phyloP scores from a whole-genome alignment of 1,140 invertebrate species.

The Halotydeus destructor region DNA sequence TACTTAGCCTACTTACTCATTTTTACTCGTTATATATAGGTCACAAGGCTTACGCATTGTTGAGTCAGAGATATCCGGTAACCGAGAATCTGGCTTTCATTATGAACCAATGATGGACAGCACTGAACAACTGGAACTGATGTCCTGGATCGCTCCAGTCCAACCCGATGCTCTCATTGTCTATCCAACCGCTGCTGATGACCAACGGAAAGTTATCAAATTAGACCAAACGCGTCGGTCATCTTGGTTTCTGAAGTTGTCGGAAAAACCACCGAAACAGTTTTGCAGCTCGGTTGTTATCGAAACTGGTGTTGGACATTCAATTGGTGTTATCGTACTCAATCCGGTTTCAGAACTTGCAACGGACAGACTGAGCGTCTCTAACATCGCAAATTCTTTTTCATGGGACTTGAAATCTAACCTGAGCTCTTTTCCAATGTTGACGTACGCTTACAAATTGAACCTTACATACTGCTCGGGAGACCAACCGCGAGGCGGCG shows the following conservation, averaged over 20 bases:
- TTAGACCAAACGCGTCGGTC: conserved; percentile 16
- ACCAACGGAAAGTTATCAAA: neutral
- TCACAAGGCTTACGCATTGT: conserved; percentile 18
- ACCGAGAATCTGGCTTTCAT: conserved; percentile 62
- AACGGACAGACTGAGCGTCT: conserved; percentile 50
- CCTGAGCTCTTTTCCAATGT: conserved; percentile 59
- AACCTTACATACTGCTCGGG: conserved; percentile 63
- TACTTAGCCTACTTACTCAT: no score
- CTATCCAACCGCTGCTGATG: no score
- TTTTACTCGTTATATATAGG: no score
- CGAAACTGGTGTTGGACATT: conserved; percentile 12
- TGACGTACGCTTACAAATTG: conserved; percentile 58
- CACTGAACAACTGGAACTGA: conserved; percentile 64
- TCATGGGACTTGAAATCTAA: conserved; percentile 55
- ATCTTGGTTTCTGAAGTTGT: conserved; percentile 6
- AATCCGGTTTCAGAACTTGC: conserved; percentile 71
- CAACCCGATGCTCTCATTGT: conserved; percentile 16
- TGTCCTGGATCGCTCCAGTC: conserved; percentile 51
- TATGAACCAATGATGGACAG: conserved; percentile 74
- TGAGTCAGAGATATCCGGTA: conserved; percentile 32
- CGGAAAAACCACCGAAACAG: neutral
- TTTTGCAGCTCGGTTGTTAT: conserved; percentile 7
- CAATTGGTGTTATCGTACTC: conserved; percentile 28
- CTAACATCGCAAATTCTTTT: neutral
- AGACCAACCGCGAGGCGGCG: conserved; percentile 45